Percentiles rank a stretch among this genome's conserved stretches.
These are phyloP conservation scores for Griposia aprilina DNA, from an alignment of 2,888 invertebrate species.

Conservation along the genomic window DNA sequence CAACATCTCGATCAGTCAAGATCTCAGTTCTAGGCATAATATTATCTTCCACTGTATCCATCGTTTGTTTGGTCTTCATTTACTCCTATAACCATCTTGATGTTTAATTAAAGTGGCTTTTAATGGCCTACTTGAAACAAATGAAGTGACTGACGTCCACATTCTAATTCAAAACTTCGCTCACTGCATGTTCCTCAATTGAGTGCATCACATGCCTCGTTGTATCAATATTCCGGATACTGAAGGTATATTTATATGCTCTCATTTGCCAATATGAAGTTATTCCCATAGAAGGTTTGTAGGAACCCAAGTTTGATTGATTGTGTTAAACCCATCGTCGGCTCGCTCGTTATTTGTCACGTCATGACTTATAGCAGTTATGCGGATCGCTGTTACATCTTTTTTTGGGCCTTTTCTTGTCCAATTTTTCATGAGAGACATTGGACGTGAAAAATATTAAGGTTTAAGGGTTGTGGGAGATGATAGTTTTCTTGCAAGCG, in stretches of 20 bases:
- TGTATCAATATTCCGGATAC: neutral
- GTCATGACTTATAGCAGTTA: conserved; percentile 56
- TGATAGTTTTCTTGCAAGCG: neutral
- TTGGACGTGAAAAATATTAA: conserved; percentile 32
- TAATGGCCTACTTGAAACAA: too few species aligned
- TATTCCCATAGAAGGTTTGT: conserved; percentile 15
- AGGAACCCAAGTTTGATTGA: conserved; percentile 46
- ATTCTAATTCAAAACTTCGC: neutral
- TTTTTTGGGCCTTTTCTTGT: conserved; percentile 39
- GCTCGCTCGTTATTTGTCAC: conserved; percentile 50
- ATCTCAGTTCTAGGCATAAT: neutral
- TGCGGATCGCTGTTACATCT: conserved; percentile 51
- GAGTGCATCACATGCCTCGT: too few species aligned
- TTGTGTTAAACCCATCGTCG: conserved; percentile 35
- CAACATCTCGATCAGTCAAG: neutral
- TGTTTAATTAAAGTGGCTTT: too few species aligned
- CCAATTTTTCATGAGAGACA: conserved; percentile 42
- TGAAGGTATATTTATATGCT: neutral
- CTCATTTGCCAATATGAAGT: neutral
- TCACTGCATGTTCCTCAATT: too few species aligned
- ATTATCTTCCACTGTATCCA: neutral
- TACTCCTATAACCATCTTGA: neutral
- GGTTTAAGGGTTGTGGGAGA: conserved; percentile 18
- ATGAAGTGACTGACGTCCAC: too few species aligned
- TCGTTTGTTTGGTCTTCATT: neutral